These are phyloP conservation scores for Agrochola lota DNA, from an alignment of 2,888 invertebrate species.

Conservation along the genomic window DNA sequence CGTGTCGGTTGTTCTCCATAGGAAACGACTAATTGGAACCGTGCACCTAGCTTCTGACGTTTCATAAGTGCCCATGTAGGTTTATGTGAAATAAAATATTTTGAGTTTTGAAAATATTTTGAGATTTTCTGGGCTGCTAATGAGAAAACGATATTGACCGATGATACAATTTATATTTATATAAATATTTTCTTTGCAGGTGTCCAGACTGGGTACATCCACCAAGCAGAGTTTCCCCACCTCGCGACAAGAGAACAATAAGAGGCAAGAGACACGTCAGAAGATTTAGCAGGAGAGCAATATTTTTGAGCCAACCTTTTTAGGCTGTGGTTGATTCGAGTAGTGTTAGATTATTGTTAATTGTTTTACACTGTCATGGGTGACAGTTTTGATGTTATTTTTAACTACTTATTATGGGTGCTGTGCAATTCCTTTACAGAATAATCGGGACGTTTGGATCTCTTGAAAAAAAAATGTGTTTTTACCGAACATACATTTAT, in stretches of 20 bases:
- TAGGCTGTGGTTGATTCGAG: conserved; percentile 21
- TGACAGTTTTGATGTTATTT: conserved; percentile 8
- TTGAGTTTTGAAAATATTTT: no score
- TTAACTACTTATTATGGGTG: conserved; percentile 9
- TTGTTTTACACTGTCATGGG: conserved; percentile 19
- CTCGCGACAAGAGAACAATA: conserved; percentile 79
- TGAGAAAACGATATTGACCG: no score
- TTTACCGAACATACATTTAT: background rate
- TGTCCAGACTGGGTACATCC: conserved; percentile 86
- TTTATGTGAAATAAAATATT: no score
- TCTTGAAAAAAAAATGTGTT: background rate
- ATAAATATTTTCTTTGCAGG: conserved; percentile 69
- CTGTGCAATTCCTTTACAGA: background rate
- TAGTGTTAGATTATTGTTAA: conserved; percentile 35
- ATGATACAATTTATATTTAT: no score
- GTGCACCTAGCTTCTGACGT: no score
- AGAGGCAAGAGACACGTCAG: conserved; percentile 63
- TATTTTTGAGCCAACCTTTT: conserved; percentile 26
- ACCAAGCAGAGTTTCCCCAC: conserved; percentile 77
- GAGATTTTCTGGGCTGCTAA: no score
- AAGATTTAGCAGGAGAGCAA: conserved; percentile 53
- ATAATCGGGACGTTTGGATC: background rate
- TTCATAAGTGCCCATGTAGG: no score
- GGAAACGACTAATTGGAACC: no score
- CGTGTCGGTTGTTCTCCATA: no score